Base-by-base conservation (phyloP, 2,113 vertebrate species). In the Mugil cephalus region DNA sequence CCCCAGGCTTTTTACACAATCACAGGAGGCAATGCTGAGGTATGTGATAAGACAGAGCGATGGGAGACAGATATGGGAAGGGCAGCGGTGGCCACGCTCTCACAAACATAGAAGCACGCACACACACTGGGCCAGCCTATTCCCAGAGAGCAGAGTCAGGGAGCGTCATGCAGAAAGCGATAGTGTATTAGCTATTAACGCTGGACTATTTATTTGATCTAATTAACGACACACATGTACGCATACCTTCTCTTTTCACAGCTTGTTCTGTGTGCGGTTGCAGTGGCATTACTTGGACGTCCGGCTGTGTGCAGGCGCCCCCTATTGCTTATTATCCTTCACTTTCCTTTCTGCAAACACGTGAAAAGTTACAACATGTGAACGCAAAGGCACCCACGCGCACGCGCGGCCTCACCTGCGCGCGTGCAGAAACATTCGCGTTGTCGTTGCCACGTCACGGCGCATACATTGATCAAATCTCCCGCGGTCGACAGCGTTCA, bases 251-350 rank as follows among this genome's bases (percentile, higher is more conserved):
- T 73, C 43, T 58, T 69, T 39, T 68, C 13, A 40, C 6, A 56
- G 38, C 70, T 83, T 85, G 58, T 74, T 24, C 39, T 70, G 38
- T 87, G 79, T 69, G 66, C 24, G 40, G 50, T 58, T 54, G 66
- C 38, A 52, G 39, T 51, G 54, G 69, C 56, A 40, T 56, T 60
- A 60, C 60, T 79, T 74, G 59, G 67, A 62, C 69, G 64, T 89
- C 88, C 86, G 71, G 86, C 79, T 92, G 94, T 91, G 86, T 86
- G 51, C 85, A 93, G 91, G 94, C 92, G 94, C 95, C 96, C 96
- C 94, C 96, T 96, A 54, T 96, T 71, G 95, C 88, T 81, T 88
- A 64, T 47, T 87, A 45, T 71, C 38, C 69, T 81, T 72, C 58
- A 75, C 59, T 80, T 73, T 74, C 42, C 42, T 21, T 66, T 69